Conservation (phyloP, 2,888 invertebrate species). For the Sminthurinus aureus region DNA sequence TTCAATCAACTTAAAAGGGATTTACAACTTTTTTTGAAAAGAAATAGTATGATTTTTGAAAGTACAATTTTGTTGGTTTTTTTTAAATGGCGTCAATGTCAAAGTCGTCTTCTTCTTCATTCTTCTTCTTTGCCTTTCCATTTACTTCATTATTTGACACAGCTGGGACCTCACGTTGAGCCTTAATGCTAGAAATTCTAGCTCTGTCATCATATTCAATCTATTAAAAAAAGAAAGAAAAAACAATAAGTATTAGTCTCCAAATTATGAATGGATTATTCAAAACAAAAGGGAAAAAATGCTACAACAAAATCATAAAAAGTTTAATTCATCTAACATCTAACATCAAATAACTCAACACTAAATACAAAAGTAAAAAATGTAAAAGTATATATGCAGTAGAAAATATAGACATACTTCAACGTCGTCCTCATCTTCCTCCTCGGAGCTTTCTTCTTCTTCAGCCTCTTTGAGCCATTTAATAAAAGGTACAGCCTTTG, state of each 20-base stretch:
- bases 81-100: constrained; percentile 90
- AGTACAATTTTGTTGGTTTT: not conserved
- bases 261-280: not conserved
- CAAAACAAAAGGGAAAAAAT: not conserved
- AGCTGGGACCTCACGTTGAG: constrained; percentile 61
- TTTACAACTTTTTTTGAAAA: not conserved
- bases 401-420: too few relatives aligned
- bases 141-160: constrained; percentile 35
- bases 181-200: constrained; percentile 76
- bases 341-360: not conserved
- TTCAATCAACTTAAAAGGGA: constrained; percentile 10
- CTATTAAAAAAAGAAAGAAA: constrained; percentile 63
- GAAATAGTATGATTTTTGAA: constrained; percentile 4
- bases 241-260: not conserved
- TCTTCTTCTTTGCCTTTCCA: constrained; percentile 61
- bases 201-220: constrained; percentile 92
- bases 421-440: constrained; percentile 75
- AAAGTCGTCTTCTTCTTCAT: constrained; percentile 82
- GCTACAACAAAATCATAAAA: not conserved
- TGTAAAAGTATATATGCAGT: not conserved
- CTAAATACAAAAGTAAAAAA: not conserved
- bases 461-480: constrained; percentile 98
- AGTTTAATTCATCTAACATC: not conserved
- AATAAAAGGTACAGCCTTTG: constrained; percentile 90
- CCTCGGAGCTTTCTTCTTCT: constrained; percentile 85